These are phyloP conservation scores for Papilio aristodemus DNA, from an alignment of 1,140 invertebrate species.

Conservation along the genomic window DNA sequence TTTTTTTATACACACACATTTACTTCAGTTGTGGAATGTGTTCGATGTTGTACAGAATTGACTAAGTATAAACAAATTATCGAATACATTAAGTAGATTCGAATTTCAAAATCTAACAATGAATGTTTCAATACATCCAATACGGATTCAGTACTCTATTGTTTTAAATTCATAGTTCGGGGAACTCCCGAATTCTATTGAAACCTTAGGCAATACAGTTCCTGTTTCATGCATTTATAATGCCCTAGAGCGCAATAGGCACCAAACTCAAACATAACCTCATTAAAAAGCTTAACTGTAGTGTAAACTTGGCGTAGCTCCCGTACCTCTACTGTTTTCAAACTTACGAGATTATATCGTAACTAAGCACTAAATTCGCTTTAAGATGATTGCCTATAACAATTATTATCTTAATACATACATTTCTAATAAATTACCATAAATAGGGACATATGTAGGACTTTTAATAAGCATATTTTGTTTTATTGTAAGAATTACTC, in stretches of 20 bases:
- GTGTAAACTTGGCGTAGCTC: conserved; percentile 5
- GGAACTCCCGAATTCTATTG: conserved; percentile 57
- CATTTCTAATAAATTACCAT: neutral
- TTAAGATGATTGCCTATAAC: neutral
- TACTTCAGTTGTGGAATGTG: neutral
- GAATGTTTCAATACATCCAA: conserved; percentile 35
- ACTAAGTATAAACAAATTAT: no score
- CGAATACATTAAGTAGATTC: neutral
- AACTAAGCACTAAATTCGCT: conserved; percentile 6
- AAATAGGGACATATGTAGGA: no score
- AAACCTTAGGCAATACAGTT: conserved; percentile 37
- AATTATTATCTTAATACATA: neutral
- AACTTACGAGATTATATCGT: conserved; percentile 19
- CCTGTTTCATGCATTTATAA: conserved; percentile 47
- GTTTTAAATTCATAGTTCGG: conserved; percentile 49
- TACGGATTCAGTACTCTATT: conserved; percentile 42
- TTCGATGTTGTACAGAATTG: neutral
- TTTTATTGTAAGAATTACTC: no score
- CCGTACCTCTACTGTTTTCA: neutral
- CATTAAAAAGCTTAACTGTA: conserved; percentile 23
- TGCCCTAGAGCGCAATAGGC: conserved; percentile 34
- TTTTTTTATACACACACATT: neutral
- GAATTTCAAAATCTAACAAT: neutral
- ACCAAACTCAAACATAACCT: conserved; percentile 9
- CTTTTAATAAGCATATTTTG: no score